These are phyloP conservation scores for Pocota personata DNA, from an alignment of 2,888 invertebrate species.

Conservation along the genomic window DNA sequence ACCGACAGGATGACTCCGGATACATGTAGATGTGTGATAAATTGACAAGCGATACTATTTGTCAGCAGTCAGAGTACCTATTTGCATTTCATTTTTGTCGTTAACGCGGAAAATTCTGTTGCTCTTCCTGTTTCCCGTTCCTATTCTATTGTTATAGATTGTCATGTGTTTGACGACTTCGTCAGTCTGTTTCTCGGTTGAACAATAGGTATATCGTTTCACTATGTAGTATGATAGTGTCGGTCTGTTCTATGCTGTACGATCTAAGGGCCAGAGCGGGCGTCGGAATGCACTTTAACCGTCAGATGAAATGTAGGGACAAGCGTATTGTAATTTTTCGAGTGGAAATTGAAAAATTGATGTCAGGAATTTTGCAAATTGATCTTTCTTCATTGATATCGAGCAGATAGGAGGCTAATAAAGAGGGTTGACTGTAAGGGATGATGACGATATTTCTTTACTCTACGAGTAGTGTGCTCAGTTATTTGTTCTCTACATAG, in stretches of 20 bases:
- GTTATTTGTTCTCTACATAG: background rate
- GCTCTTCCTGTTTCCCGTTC: slow-evolving; percentile 14
- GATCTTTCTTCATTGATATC: slow-evolving; percentile 16
- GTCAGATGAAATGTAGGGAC: slow-evolving; percentile 45
- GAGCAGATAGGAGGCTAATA: background rate
- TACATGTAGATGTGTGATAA: slow-evolving; percentile 78
- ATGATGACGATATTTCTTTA: slow-evolving; percentile 13
- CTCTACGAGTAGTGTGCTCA: background rate
- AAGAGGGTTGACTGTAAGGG: background rate
- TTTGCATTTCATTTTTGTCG: slow-evolving; percentile 80
- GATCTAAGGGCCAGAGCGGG: slow-evolving; percentile 19
- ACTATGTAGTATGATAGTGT: background rate
- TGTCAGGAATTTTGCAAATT: slow-evolving; percentile 33
- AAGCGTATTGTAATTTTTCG: slow-evolving; percentile 45
- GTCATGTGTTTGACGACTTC: slow-evolving; percentile 49
- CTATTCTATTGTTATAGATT: slow-evolving; percentile 43
- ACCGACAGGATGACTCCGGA: slow-evolving; percentile 11
- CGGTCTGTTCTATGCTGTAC: background rate
- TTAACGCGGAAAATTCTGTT: slow-evolving; percentile 55
- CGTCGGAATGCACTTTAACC: slow-evolving; percentile 20
- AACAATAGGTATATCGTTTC: slow-evolving; percentile 27
- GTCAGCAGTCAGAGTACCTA: slow-evolving; percentile 81
- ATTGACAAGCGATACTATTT: slow-evolving; percentile 83
- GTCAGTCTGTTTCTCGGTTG: slow-evolving; percentile 36
- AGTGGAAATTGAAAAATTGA: slow-evolving; percentile 63